Evolutionary conservation across 1,140 invertebrate species (phyloP).

Genomic region (Heliconius nattereri): DNA sequence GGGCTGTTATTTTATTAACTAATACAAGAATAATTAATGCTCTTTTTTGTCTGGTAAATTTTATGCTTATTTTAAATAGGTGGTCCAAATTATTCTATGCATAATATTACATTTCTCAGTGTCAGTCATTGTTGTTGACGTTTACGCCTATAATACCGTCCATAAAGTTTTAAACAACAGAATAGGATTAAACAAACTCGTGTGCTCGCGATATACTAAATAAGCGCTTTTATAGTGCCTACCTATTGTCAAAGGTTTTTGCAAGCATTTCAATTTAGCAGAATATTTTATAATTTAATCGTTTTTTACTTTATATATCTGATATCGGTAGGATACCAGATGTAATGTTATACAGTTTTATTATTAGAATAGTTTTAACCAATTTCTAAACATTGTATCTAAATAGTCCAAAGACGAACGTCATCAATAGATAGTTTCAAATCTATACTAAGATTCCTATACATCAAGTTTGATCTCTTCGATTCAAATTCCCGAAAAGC

Average conservation of each 20-base stretch:
- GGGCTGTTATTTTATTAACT: too few species aligned
- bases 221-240: constrained; percentile 18
- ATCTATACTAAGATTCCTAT: constrained; percentile 8
- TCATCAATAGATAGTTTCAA: constrained; percentile 11
- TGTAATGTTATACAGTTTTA: not conserved
- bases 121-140: not conserved
- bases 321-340: not conserved
- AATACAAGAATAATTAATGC: not conserved
- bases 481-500: constrained; percentile 10
- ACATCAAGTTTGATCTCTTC: constrained; percentile 7
- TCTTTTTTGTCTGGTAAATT: not conserved
- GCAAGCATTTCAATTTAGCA: constrained; percentile 11
- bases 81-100: not conserved
- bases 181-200: constrained; percentile 23
- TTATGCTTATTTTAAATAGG: not conserved
- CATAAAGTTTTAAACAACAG: constrained; percentile 18
- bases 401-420: constrained; percentile 1
- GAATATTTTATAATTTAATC: not conserved
- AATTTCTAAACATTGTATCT: constrained; percentile 10
- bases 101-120: not conserved
- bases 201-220: constrained; percentile 23
- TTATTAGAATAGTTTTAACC: not conserved
- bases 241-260: constrained; percentile 18
- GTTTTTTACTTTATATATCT: not conserved
- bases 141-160: not conserved